Evolutionary conservation across 2,888 invertebrate species (phyloP), one percentile per base, ranked within the genome.

Genomic region (Cryptocephalus moraei): DNA sequence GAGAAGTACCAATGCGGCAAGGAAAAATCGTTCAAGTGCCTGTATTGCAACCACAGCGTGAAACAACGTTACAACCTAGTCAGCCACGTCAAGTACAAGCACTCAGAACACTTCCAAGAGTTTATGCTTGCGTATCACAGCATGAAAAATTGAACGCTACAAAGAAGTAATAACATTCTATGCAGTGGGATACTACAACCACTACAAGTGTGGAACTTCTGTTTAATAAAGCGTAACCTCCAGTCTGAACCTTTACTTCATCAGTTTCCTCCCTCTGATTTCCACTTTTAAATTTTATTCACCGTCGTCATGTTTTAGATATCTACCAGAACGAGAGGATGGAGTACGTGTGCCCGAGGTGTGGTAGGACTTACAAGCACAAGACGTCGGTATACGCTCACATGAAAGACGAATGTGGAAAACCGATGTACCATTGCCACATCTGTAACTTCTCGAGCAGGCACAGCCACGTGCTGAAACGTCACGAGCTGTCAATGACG

Each of bases 311-410:
- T 22, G 22, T 22, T 22, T 2, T 22, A 22, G 22, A 22, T 22
- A 22, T 22, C 6, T 22, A 22, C 22, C 22, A 49, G 32, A 58
- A 56, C 45, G 14, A 43, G 0, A 49, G 47, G 12, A 61, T 62
- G 9, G 55, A 61, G 39, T 62, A 53, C 49, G 42, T 60, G 10
- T 84, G 84, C 70, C 78, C 77, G 53, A 74, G 73, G 53, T 89
- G 88, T 67, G 81, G 81, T 49, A 88, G 87, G 71, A 77, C 79
- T 47, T 90, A 88, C 75, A 81, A 81, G 67, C 79, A 80, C 69
- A 84, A 82, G 65, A 81, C 83, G 47, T 84, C 84, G n/a, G 73
- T 86, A 44, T 81, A 80, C 64, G 36, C 85, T 45, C 86, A 86
- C 67, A 75, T 81, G 60, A 79, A 79, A 63, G 80, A 82, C 69